Evolutionary conservation across 2,113 vertebrate genomes (phyloP).

Genomic region (Carlito syrichta): DNA sequence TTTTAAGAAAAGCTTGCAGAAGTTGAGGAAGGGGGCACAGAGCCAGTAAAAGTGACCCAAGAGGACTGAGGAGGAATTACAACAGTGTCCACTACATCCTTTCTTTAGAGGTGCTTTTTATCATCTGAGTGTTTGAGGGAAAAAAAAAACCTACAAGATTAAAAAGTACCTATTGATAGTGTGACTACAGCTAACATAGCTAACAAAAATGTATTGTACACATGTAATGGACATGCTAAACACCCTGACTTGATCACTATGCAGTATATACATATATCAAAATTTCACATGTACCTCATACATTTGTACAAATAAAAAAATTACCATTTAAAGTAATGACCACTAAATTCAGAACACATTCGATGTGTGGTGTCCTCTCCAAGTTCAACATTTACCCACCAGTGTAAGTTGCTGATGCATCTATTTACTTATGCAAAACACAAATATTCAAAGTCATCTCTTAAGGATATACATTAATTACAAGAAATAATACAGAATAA

Average conservation of each 20-base stretch:
- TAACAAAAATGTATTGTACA: no score
- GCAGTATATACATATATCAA: no score
- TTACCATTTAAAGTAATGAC: background rate
- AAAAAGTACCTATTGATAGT: background rate
- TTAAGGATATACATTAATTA: background rate
- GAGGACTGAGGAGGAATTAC: background rate
- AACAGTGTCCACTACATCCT: background rate
- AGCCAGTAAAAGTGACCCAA: background rate
- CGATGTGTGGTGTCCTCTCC: background rate
- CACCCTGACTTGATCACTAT: no score
- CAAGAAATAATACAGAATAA: background rate
- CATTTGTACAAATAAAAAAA: no score
- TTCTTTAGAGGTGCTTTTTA: background rate
- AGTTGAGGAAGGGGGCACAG: background rate
- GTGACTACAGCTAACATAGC: no score
- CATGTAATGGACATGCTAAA: no score
- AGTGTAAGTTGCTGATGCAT: background rate
- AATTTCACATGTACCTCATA: no score
- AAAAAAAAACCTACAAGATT: background rate
- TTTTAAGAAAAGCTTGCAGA: background rate
- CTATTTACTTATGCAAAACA: background rate
- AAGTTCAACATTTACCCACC: background rate
- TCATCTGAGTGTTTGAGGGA: background rate
- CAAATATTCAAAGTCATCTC: background rate
- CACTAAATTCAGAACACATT: background rate